These are phyloP conservation scores for Halcyon smyrnensis DNA, from an alignment of 2,797 vertebrate species.

Conservation along the genomic window DNA sequence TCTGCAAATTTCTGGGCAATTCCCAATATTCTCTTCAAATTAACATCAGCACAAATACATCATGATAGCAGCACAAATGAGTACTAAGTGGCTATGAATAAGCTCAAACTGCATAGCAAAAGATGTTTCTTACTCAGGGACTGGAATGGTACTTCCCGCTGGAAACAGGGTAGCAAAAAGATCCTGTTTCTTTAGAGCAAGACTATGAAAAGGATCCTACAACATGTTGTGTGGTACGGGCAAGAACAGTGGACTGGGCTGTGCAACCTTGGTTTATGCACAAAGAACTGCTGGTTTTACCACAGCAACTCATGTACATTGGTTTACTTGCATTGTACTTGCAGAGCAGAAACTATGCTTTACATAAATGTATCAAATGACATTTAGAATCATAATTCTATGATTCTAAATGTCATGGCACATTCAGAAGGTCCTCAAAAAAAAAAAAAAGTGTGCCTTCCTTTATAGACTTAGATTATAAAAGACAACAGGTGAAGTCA, in stretches of 20 bases:
- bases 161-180: neutral
- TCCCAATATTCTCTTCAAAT: neutral
- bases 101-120: neutral
- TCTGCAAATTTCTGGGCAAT: neutral
- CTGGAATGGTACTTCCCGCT: neutral
- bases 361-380: neutral
- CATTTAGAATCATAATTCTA: too few relatives aligned
- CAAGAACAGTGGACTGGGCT: neutral
- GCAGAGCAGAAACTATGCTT: neutral
- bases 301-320: neutral
- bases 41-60: neutral
- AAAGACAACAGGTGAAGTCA: neutral
- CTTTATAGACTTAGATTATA: neutral
- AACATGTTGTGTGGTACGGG: fast-evolving
- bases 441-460: neutral
- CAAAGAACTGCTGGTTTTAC: neutral
- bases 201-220: neutral
- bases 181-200: neutral
- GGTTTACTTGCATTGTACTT: neutral
- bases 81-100: neutral
- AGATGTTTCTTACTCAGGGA: neutral
- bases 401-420: neutral
- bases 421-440: neutral
- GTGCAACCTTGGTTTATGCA: neutral
- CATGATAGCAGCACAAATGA: neutral